These are phyloP conservation scores for Anser cygnoides DNA, from an alignment of 2,113 vertebrate species.

Conservation along the genomic window DNA sequence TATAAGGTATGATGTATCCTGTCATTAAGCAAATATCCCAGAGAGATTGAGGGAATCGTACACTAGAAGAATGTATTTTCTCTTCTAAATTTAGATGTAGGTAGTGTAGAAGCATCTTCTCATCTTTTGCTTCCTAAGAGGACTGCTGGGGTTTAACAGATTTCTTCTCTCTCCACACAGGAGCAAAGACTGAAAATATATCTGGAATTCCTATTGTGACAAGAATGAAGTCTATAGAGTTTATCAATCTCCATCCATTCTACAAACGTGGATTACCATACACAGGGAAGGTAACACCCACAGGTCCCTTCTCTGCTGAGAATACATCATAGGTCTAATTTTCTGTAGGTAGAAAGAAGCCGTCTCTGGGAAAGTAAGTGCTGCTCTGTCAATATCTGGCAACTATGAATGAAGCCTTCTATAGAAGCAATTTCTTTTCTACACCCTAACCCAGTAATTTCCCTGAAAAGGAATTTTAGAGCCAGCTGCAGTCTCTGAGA, in stretches of 20 bases:
- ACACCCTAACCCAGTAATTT: not conserved
- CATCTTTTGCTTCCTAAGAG: not conserved
- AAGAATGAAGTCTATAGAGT: not conserved
- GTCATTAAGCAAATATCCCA: not conserved
- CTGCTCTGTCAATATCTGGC: not conserved
- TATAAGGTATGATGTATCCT: not conserved
- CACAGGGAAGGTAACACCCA: conserved; percentile 63
- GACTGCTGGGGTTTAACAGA: not conserved
- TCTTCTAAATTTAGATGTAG: not conserved
- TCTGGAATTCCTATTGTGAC: not conserved
- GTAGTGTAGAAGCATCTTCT: not conserved
- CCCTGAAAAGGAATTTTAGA: not conserved
- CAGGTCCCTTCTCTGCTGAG: not conserved
- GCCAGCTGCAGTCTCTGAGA: not conserved
- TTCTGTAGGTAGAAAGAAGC: not conserved
- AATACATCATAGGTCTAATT: not conserved
- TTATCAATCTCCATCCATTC: conserved; percentile 59
- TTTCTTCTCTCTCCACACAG: conserved; percentile 33
- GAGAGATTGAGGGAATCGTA: not conserved
- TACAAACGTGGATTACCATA: conserved; percentile 71
- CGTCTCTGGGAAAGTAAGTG: not conserved
- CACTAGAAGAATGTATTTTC: not conserved
- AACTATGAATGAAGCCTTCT: not conserved
- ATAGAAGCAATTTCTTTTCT: not conserved
- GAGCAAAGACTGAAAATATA: accelerated